phyloP scores from a whole-genome alignment of 2,113 vertebrate genomes.

The Anhinga rufa region DNA sequence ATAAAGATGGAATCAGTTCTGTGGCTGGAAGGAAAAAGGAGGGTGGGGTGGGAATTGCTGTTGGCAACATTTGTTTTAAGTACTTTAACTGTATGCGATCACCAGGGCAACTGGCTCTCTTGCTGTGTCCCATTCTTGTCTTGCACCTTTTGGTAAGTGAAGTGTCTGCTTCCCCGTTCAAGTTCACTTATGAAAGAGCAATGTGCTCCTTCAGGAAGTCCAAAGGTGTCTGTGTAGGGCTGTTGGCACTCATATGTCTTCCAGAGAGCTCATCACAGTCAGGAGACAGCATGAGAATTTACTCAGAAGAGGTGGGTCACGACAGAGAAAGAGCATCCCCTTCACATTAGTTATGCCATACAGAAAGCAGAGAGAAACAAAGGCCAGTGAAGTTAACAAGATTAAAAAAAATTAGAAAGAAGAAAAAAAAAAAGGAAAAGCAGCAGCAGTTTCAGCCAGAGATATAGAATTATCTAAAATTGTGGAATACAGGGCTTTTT shows the following conservation, averaged over 20 bases:
- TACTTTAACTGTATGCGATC: not conserved
- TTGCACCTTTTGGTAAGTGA: not conserved
- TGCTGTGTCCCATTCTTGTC: not conserved
- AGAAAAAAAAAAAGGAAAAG: not conserved
- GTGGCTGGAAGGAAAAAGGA: constrained; percentile 13
- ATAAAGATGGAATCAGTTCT: not conserved
- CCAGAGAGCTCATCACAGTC: constrained; percentile 19
- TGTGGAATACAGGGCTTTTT: constrained; percentile 66
- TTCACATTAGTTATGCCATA: constrained; percentile 68
- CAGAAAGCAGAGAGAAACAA: constrained; percentile 68
- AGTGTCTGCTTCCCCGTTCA: not conserved
- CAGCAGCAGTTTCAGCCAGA: constrained; percentile 65
- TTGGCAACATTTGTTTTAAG: constrained; percentile 23
- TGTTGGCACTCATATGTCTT: constrained; percentile 50
- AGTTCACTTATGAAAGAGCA: constrained; percentile 4
- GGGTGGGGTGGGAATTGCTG: not conserved
- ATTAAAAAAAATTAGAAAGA: not conserved
- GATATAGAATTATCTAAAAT: constrained; percentile 59
- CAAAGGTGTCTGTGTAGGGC: constrained; percentile 14
- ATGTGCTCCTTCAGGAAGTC: constrained; percentile 17
- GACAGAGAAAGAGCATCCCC: constrained; percentile 31
- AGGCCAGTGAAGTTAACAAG: constrained; percentile 69
- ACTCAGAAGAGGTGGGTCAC: constrained; percentile 20
- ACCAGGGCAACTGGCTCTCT: constrained; percentile 26
- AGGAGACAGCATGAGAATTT: constrained; percentile 2